Evolutionary conservation across 2,888 invertebrate species (phyloP).

Genomic region (Rhamnusium bicolor): DNA sequence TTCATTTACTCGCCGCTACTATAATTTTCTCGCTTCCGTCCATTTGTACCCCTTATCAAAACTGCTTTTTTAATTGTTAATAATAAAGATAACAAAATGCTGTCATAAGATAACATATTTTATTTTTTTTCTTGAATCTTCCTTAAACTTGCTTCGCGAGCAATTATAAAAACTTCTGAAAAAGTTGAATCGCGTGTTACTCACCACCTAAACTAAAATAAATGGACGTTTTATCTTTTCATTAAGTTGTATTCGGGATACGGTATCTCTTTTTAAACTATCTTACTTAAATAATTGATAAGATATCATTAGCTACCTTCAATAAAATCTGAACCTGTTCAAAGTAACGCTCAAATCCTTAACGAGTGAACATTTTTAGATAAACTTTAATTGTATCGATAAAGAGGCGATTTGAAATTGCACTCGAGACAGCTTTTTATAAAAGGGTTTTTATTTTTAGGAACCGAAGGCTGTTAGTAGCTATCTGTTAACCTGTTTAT

Average conservation of each 20-base stretch:
- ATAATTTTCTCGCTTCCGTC: constrained; percentile 27
- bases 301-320: constrained; percentile 34
- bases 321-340: constrained; percentile 35
- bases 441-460: constrained; percentile 20
- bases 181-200: constrained; percentile 31
- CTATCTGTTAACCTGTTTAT: constrained; percentile 17
- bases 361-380: constrained; percentile 50
- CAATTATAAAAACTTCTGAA: constrained; percentile 24
- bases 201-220: constrained; percentile 21
- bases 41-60: constrained; percentile 16
- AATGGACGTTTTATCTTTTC: constrained; percentile 22
- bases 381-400: constrained; percentile 52
- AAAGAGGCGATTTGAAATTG: constrained; percentile 49
- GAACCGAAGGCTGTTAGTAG: constrained; percentile 13
- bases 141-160: constrained; percentile 6
- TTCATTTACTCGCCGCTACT: constrained; percentile 3
- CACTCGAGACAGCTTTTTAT: constrained; percentile 44
- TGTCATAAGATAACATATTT: constrained; percentile 16
- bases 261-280: constrained; percentile 24
- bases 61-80: constrained; percentile 17
- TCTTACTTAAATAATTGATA: constrained; percentile 33
- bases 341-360: constrained; percentile 34
- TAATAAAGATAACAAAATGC: constrained; percentile 20
- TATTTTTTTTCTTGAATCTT: not conserved
- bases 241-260: constrained; percentile 21